Evolutionary conservation across 2,888 invertebrate genomes (phyloP).

Genomic region (Drosophila mettleri): DNA sequence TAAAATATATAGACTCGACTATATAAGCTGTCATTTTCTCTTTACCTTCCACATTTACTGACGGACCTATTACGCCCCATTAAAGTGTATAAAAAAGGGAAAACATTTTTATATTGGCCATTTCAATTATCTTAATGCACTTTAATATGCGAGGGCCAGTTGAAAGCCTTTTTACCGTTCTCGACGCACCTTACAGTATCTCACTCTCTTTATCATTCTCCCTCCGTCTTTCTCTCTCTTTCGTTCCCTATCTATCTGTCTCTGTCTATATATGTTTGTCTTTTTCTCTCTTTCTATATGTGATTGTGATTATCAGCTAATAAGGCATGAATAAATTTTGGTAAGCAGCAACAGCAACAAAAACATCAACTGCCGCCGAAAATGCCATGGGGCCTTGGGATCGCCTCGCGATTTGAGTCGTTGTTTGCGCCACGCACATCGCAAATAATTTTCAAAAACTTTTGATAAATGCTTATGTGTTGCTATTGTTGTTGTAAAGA

Average conservation of each 20-base stretch:
- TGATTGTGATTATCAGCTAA: slow-evolving; percentile 83
- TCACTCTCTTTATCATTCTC: neutral
- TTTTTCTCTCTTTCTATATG: slow-evolving; percentile 41
- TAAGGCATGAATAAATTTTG: slow-evolving; percentile 83
- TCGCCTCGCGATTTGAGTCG: slow-evolving; percentile 65
- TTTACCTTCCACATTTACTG: neutral
- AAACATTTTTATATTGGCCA: slow-evolving; percentile 81
- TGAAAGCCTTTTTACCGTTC: slow-evolving; percentile 73
- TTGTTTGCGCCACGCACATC: slow-evolving; percentile 76
- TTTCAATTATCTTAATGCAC: slow-evolving; percentile 83
- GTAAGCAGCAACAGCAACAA: slow-evolving; percentile 66
- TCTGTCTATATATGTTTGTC: neutral
- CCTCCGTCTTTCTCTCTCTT: neutral
- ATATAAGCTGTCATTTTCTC: neutral
- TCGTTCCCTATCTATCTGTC: no score
- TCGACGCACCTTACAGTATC: slow-evolving; percentile 43
- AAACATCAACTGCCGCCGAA: slow-evolving; percentile 50
- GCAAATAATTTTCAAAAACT: slow-evolving; percentile 82
- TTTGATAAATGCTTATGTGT: slow-evolving; percentile 78
- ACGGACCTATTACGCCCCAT: neutral
- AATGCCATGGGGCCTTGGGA: slow-evolving; percentile 63
- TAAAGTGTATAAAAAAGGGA: slow-evolving; percentile 52
- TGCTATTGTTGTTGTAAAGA: slow-evolving; percentile 25
- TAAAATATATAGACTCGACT: neutral
- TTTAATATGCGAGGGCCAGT: slow-evolving; percentile 71